Base-by-base conservation (phyloP, 2,888 invertebrate genomes). In the Venustoraphidia nigricollis region DNA sequence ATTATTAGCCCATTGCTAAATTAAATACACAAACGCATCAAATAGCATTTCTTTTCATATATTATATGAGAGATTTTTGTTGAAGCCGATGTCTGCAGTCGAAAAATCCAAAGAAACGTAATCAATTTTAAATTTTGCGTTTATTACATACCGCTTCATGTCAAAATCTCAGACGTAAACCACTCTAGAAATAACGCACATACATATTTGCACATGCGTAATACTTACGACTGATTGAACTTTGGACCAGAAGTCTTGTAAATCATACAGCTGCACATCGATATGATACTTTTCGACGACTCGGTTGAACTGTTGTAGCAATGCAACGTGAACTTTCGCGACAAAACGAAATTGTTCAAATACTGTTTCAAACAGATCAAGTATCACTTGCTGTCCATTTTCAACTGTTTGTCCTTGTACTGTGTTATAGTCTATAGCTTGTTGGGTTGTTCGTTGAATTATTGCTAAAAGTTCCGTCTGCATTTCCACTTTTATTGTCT, bases 161-260 rank as follows among this genome's bases (percentile, higher is more conserved):
- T 34, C 10, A 43, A 47, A 50, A 45, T 40, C 41, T 6, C 6
- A 27, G 27, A 27, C 3, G 6, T n/a, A n/a, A n/a, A n/a, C n/a
- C n/a, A n/a, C n/a, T n/a, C n/a, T 41, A 17, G 41, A 10, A 34
- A 48, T 44, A 39, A 45, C 46, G 34, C 42, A 44, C 44, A n/a
- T 43, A 27, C 6, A 6, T 6, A 6, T 27, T 27, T 6, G 6
- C 6, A 27, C 27, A 6, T 27, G 27, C 6, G 1, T 27, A 27
- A 6, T 27, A 72, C 79, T 70, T 68, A 91, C 89, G 59, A 90
- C 89, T 62, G 83, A 81, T 65, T 94, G 93, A 37, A 91, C 86
- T 58, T 89, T 85, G 40, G 81, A 79, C 93, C 93, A 94, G 55
- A 89, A 90, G 62, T 90, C 86, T 38, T 81, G 73, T 61, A 83